Evolutionary conservation across 2,797 vertebrate species (phyloP), one percentile per base, ranked within the genome.

Genomic region (Peromyscus aztecus): DNA sequence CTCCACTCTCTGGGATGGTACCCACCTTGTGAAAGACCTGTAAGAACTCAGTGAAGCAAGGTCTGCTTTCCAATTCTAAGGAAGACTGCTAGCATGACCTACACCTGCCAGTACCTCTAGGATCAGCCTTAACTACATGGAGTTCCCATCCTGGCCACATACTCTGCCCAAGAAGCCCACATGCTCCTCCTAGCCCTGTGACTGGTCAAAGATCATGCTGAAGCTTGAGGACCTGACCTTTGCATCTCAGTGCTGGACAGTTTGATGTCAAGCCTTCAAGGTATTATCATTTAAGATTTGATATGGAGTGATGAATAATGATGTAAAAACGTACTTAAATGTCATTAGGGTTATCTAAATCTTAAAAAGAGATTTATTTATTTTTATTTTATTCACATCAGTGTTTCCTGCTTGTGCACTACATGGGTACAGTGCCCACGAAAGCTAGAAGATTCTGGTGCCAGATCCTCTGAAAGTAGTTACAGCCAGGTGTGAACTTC

Each of bases 61-160:
- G 10, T 21, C 10, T 43, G 63, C 21, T n/a, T 67, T 75, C 29
- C 9, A 29, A 13, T 34, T 23, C 34, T 12, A 17, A 19, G 0
- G 29, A 46, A 63, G 31, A 13, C 4, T 4, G 10, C 10, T 37
- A 43, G 16, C 24, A 19, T 40, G 37, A 31, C 5, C 17, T 10
- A 9, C 1, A 29, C 14, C 34, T 73, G 52, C 10, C n/a, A 71
- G 17, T 4, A 24, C 4, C 43, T 55, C 23, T n/a, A 31, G n/a
- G 2, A 29, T 24, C 65, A 52, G 14, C 8, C 14, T 69, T 19
- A 19, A 14, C 2, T 57, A 2, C 2, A 46, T 16, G 4, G 8
- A 90, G 9, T 10, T 0, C 0, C 6, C 1, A 4, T 12, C 27
- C 12, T 57, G 7, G 19, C 6, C 8, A 78, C 8, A 55, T 10